Evolutionary conservation across 2,113 vertebrate species (phyloP).

Genomic region (Ceyx margarethae): DNA sequence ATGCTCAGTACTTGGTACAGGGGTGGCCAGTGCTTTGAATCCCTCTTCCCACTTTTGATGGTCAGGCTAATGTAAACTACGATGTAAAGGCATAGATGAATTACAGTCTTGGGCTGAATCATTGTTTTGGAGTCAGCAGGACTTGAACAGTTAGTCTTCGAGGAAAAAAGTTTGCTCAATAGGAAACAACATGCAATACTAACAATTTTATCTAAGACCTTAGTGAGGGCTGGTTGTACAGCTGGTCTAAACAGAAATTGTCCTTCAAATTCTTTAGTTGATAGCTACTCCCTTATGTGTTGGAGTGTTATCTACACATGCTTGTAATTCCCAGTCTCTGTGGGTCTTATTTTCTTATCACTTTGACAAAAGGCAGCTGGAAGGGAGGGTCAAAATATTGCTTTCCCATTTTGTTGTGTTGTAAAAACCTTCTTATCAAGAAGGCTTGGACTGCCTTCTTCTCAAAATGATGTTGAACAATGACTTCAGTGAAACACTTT

Average conservation of each 20-base stretch:
- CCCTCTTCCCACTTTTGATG: not conserved
- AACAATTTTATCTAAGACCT: not conserved
- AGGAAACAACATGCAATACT: not conserved
- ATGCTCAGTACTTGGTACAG: not conserved
- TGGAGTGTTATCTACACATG: not conserved
- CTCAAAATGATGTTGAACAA: accelerated
- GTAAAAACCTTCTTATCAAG: not conserved
- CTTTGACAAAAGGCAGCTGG: not conserved
- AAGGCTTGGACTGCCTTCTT: not conserved
- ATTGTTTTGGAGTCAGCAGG: not conserved
- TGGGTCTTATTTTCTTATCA: not conserved
- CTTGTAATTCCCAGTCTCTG: not conserved
- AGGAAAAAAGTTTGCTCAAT: not conserved
- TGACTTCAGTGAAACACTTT: not conserved
- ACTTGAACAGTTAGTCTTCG: too few relatives aligned
- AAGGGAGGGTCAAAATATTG: not conserved
- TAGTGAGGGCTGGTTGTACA: not conserved
- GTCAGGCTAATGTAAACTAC: not conserved
- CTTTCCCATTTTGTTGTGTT: not conserved
- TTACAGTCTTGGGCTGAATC: not conserved
- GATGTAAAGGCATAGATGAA: not conserved
- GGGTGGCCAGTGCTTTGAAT: not conserved
- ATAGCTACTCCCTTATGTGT: not conserved
- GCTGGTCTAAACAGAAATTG: not conserved
- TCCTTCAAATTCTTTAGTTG: not conserved